Base-by-base conservation (phyloP, 1,140 invertebrate genomes). In the Ctenoplectra terminalis region DNA sequence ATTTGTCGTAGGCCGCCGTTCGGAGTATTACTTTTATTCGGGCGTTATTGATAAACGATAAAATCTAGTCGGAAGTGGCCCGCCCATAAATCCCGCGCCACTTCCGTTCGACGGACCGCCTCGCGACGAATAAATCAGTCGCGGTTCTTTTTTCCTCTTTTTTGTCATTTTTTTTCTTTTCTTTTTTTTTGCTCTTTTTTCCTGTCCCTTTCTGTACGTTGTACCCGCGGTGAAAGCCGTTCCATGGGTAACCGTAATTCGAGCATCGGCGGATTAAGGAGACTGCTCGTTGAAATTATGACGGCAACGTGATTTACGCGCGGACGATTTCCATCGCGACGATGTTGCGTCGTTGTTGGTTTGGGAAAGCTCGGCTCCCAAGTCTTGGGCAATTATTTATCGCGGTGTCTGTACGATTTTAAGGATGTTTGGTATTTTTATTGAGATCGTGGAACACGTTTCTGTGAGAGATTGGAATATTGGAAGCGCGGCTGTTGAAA, bases 61-160 rank as follows among this genome's bases (percentile, higher is more conserved):
- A 91, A 91, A 90, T 90, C 88, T 88, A 90, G 88, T 83, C 83
- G 88, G 89, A 89, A 89, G 88, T 85, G 67, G 80, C 66, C 78
- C 70, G 82, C 79, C 88, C 82, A 89, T 91, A 91, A 91, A 91
- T 91, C 78, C 82, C 83, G 37, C 70, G 77, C 81, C 82, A 90
- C 90, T 91, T 91, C 90, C 90, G 89, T 90, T 92, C 88, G 90
- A 92, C 91, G 91, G 91, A 92, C 91, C 91, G 85, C 86, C 67
- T 87, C 86, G 87, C 86, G 85, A 89, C 84, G 83, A 85, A 89
- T 91, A 91, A 91, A 91, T 91, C 90, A 91, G 82, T 79, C 50
- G 54, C 72, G 79, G 63, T 79, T 83, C 58, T 81, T 63, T 26
- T 52, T 63, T 8, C 15, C 20, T 52, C 80, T 20, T 1, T 43